Evolutionary conservation across 2,797 vertebrate species (phyloP).

Genomic region (Vireo griseus): DNA sequence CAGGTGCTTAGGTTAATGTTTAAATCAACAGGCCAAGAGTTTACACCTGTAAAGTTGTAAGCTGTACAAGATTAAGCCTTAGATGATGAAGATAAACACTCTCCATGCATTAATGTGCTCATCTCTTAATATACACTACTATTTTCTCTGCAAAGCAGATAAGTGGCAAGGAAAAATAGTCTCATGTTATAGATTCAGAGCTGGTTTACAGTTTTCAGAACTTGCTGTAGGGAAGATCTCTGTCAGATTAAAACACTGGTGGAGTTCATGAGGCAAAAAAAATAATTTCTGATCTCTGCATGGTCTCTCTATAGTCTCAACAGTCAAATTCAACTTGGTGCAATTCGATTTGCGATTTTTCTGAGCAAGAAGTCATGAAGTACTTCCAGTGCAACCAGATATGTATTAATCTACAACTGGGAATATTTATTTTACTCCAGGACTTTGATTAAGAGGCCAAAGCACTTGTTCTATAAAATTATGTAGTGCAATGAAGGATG

Average conservation of each 20-base stretch:
- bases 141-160: neutral
- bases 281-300: conserved; percentile 7
- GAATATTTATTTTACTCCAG: neutral
- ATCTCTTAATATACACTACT: neutral
- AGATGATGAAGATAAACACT: neutral
- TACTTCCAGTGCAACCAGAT: neutral
- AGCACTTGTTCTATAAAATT: neutral
- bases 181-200: neutral
- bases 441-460: neutral
- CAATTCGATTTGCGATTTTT: neutral
- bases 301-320: neutral
- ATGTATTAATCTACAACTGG: neutral
- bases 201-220: neutral
- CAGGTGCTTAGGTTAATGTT: neutral
- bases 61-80: neutral
- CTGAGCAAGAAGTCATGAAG: neutral
- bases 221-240: neutral
- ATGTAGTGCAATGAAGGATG: neutral
- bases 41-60: neutral
- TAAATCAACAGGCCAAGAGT: neutral
- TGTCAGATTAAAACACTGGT: neutral
- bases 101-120: neutral
- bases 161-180: neutral
- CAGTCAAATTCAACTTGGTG: neutral
- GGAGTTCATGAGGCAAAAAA: neutral